Conservation (phyloP, 2,113 vertebrate species). For the Phyllostomus hastatus region DNA sequence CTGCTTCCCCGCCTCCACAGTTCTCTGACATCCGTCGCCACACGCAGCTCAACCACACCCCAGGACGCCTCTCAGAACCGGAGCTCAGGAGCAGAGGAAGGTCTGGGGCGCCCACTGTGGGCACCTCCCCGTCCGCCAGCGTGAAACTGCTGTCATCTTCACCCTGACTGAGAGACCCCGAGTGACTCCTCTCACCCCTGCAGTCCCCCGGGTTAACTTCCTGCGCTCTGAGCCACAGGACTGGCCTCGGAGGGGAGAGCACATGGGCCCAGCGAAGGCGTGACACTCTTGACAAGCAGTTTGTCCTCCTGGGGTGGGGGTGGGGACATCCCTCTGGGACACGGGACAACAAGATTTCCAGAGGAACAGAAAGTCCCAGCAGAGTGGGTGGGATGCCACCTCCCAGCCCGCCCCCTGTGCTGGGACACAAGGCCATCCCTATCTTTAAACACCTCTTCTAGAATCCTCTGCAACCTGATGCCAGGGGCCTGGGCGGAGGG, state of each 20-base stretch:
- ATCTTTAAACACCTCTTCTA: conserved; percentile 51
- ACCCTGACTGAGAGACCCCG: neutral
- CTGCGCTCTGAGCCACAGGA: neutral
- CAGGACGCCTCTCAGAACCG: neutral
- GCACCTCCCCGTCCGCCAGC: neutral
- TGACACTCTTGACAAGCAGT: neutral
- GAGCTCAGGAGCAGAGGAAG: neutral
- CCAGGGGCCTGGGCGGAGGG: conserved; percentile 49
- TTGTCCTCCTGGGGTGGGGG: neutral
- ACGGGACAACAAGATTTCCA: neutral
- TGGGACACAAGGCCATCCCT: neutral
- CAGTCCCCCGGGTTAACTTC: neutral
- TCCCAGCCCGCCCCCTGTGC: neutral
- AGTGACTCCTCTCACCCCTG: neutral
- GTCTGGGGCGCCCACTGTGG: neutral
- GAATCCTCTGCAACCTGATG: conserved; percentile 58
- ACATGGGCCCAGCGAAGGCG: neutral
- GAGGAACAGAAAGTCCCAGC: neutral
- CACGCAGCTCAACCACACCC: rapidly evolving
- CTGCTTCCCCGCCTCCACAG: neutral
- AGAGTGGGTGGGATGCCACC: too few relatives aligned
- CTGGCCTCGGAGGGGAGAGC: neutral
- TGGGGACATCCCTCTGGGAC: neutral
- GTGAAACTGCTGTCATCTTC: neutral
- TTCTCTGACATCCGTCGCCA: neutral